Evolutionary conservation across 2,888 invertebrate species (phyloP).

Genomic region (Cerastis rubricosa): DNA sequence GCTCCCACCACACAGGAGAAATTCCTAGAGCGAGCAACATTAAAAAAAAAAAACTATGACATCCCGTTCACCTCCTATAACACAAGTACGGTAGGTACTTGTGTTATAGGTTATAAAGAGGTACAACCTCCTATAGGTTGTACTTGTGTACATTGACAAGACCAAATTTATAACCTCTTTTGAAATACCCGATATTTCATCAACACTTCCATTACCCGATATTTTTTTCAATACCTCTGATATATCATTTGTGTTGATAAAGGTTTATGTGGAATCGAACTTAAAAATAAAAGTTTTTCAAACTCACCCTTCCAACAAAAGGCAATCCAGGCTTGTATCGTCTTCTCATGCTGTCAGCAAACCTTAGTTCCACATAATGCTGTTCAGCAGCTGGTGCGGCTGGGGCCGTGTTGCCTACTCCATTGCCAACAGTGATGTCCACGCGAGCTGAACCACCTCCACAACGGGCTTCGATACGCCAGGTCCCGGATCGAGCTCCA

Average conservation of each 20-base stretch:
- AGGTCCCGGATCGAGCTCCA: slow-evolving; percentile 90
- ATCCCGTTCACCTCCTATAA: not conserved
- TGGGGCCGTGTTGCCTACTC: slow-evolving; percentile 82
- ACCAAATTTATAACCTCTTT: not conserved
- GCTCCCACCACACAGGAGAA: no score
- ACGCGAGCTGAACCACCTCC: slow-evolving; percentile 90
- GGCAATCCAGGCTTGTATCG: slow-evolving; percentile 93
- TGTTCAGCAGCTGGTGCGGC: slow-evolving; percentile 92
- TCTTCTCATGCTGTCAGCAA: slow-evolving; percentile 92
- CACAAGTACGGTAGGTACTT: no score
- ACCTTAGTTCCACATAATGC: slow-evolving; percentile 92
- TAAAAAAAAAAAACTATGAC: not conserved
- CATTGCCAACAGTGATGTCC: slow-evolving; percentile 89
- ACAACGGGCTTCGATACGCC: slow-evolving; percentile 89
- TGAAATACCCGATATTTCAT: not conserved
- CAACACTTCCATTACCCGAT: not conserved
- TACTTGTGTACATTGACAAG: not conserved
- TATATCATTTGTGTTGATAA: not conserved
- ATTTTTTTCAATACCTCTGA: not conserved
- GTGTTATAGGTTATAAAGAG: no score
- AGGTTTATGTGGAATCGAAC: not conserved
- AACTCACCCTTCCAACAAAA: slow-evolving; percentile 92
- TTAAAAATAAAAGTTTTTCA: not conserved
- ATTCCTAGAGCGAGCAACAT: no score
- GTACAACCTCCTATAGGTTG: no score